Base-by-base conservation (phyloP, 2,113 vertebrate species). In the Lontra canadensis region DNA sequence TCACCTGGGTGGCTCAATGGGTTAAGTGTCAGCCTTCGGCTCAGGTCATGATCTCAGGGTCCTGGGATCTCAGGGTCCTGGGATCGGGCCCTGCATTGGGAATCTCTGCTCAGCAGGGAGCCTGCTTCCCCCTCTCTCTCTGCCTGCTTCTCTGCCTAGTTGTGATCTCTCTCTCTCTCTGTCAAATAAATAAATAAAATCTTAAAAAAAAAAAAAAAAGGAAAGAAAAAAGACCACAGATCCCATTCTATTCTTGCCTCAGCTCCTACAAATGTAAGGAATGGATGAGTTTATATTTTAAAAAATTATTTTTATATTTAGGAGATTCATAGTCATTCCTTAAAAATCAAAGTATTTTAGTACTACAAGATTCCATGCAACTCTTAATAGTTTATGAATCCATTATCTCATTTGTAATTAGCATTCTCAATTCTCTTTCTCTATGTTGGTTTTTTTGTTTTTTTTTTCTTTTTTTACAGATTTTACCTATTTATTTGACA, bases 291-390 rank as follows among this genome's bases (percentile, higher is more conserved):
- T 84, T 49, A 79, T 1, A 59, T 49, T 49, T 89, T 26, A 21
- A 69, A 34, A 88, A 79, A 93, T 90, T 36, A 73, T 55, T 73
- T 86, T 85, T 79, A 36, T 36, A 23, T 78, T 73, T 44, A 11
- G 42, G 61, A 80, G 8, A 26, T 4, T 34, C 21, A 89, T 26
- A n/a, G 13, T 23, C 52, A 90, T 18, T 47, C 21, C 82, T 90
- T 23, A 79, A 90, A 79, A 88, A 31, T 94, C 49, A 90, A n/a
- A 94, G 79, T 79, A 63, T 73, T 80, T 69, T 76, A 82, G 29
- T 57, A 34, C 57, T 34, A 7, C 31, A 86, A 74, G 20, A 69
- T 74, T 47, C 67, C 34, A 12, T 85, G 21, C 49, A 84, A 34
- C 20, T 71, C 42, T 88, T 55, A 73, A 55, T 36, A 69, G 36